Evolutionary conservation across 1,140 invertebrate genomes (phyloP), one percentile per base, ranked within the genome.

Genomic region (Zaprionus kolodkinae): DNA sequence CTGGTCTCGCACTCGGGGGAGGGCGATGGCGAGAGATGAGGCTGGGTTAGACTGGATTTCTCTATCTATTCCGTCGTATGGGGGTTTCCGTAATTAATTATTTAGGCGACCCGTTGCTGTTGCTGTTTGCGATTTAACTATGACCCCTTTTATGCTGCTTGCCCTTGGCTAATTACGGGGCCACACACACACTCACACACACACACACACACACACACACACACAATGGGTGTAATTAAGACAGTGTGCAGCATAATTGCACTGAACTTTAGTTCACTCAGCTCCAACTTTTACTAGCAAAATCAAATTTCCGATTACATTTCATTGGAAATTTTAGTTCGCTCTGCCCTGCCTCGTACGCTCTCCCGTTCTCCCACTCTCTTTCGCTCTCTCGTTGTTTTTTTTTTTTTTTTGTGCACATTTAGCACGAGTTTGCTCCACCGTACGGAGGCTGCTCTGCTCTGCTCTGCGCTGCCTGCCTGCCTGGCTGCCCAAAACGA

Each of bases 141-240:
- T 61, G 72, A 55, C 72, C 80, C 80, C 81, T 72, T 72, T 60
- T 79, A 80, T 72, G 57, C 61, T 59, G 57, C 61, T 59, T 86
- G 81, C 76, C 82, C 78, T 86, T 86, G 82, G 62, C 75, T 86
- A 85, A 85, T 85, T 85, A 81, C 70, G 43, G 54, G 63, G 45
- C 40, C 40, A 45, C 76, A 66, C 45, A 30, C 27, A 30, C 27
- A 5, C 27, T 2, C 27, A 30, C 27, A 30, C 27, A 30, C 27
- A 30, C 27, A 85, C 78, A 83, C n/a, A n/a, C 27, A 30, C 27
- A 5, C 27, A 30, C 27, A 30, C 27, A 30, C 27, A 30, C 27
- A 30, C 27, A 85, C 78, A 83, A 60, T 83, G 80, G 78, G 25
- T 25, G 45, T 50, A 50, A 50, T 50, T 50, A 50, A 50, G 17